phyloP scores from a whole-genome alignment of 2,797 vertebrate genomes.

The Cossypha polioptera region DNA sequence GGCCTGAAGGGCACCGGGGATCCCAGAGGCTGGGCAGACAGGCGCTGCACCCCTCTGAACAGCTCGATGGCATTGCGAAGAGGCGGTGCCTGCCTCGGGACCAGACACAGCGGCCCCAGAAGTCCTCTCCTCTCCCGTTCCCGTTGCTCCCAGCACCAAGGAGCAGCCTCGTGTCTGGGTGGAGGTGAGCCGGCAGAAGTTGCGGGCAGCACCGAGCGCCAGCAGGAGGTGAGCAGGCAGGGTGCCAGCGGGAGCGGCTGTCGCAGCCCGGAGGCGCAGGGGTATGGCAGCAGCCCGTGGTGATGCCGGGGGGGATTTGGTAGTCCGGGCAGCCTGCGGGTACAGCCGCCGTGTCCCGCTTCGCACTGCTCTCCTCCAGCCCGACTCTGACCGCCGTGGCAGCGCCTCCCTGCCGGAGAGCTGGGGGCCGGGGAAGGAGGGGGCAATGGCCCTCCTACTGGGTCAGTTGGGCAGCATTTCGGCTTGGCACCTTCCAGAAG shows the following conservation, averaged over 20 bases:
- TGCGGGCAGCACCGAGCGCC: neutral
- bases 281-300: accelerated
- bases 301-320: accelerated
- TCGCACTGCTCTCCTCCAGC: accelerated
- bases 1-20: neutral
- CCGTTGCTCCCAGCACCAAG: neutral
- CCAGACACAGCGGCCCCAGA: neutral
- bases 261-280: neutral
- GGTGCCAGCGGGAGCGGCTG: neutral
- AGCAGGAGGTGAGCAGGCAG: neutral
- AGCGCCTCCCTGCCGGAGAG: neutral
- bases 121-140: neutral
- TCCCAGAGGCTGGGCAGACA: neutral
- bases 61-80: neutral
- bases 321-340: neutral
- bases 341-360: accelerated
- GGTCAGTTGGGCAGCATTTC: accelerated
- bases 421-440: accelerated
- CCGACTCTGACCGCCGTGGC: accelerated
- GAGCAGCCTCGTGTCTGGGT: neutral
- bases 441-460: accelerated
- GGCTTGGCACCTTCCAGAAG: neutral
- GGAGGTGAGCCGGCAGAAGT: neutral
- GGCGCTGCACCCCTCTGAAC: neutral
- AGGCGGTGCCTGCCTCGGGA: neutral